A percentile compares a stretch with the other conserved stretches of the same genome.
These are phyloP conservation scores for Lochmaea capreae DNA, from an alignment of 2,888 invertebrate species.

Conservation along the genomic window DNA sequence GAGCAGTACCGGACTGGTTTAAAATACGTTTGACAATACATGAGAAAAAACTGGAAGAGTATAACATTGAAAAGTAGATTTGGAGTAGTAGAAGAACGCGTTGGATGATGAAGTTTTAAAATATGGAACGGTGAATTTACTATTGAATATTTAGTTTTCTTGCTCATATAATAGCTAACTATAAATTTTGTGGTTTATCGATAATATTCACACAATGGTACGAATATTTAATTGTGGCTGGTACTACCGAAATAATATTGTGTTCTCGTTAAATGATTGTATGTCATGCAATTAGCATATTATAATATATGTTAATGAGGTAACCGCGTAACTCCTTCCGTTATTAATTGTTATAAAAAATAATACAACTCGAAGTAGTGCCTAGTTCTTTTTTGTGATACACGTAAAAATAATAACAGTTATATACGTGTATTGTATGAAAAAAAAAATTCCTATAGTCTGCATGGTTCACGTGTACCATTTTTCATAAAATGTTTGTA, in stretches of 20 bases:
- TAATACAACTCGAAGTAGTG: neutral
- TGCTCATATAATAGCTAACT: neutral
- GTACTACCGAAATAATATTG: neutral
- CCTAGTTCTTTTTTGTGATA: neutral
- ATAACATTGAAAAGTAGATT: too few species aligned
- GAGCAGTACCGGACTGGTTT: too few species aligned
- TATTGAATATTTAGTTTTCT: too few species aligned
- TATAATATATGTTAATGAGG: neutral
- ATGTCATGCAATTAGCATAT: neutral
- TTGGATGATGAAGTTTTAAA: too few species aligned
- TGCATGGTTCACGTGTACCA: too few species aligned
- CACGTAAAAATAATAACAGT: conserved; percentile 5
- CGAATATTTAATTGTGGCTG: neutral
- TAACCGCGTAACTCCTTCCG: neutral
- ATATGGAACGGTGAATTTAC: too few species aligned
- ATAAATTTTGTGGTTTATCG: neutral
- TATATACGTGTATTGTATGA: conserved; percentile 11
- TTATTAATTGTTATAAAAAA: conserved; percentile 2
- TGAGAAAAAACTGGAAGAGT: too few species aligned
- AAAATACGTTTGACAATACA: too few species aligned
- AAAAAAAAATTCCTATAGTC: neutral
- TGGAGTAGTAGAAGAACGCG: too few species aligned
- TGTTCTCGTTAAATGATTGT: neutral
- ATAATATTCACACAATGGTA: neutral
- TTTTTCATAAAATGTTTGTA: too few species aligned